Evolutionary conservation across 1,140 invertebrate species (phyloP), one percentile per base, ranked within the genome.

Genomic region (Phthorimaea operculella): DNA sequence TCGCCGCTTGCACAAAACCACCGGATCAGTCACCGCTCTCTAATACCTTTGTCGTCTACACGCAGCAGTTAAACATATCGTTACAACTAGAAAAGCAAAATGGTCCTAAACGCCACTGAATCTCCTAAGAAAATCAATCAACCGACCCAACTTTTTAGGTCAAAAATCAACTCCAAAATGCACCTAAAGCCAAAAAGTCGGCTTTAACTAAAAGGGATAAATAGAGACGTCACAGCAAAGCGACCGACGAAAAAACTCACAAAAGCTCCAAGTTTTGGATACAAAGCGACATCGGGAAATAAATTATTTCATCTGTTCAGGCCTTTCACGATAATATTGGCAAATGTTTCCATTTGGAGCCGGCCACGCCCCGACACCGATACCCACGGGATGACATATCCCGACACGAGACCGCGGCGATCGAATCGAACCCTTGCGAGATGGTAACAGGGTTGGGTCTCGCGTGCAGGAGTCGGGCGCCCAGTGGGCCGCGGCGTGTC

Each of bases 301-400:
- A 85, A 85, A 85, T 85, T 83, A 85, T 85, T 85, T 85, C 81
- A 82, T 81, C 78, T 83, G 81, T 70, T 83, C 76, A 78, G 72
- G 76, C 81, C 79, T 83, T 84, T 84, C 81, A 84, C 72, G 76
- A 82, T 84, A 84, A 84, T 84, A 83, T 84, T 84, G 74, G 81
- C 81, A 84, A 84, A 84, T 84, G 81, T 84, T 84, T 84, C 81
- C 76, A 84, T 84, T 81, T 72, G 76, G 74, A 63, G 76, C 75
- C 65, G 62, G 70, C 81, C 81, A 84, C 81, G 81, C 81, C 81
- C 77, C 63, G 66, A 54, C 55, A 65, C 62, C 63, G 66, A 69
- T 68, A 68, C 68, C 56, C 60, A 69, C 59, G 59, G 45, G 65
- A 72, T 68, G 72, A 70, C 68, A 66, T 55, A 36, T 33, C 54